Conservation (phyloP, 2,113 vertebrate species). For the Serilophus lunatus region DNA sequence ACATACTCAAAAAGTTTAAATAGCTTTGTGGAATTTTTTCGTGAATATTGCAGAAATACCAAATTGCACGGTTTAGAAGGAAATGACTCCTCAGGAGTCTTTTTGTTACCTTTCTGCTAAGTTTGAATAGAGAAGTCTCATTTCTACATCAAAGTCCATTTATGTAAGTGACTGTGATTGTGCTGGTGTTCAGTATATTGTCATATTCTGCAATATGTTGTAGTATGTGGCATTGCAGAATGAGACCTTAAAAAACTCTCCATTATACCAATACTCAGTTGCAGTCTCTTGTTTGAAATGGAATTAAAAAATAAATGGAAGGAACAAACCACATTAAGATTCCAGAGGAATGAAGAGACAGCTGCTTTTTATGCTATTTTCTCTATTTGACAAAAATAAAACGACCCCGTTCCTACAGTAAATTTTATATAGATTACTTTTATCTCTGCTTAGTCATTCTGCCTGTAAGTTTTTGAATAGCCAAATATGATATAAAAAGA, state of each 20-base stretch:
- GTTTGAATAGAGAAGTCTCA: background rate
- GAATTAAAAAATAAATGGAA: background rate
- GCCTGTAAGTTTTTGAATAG: constrained; percentile 7
- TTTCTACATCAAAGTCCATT: background rate
- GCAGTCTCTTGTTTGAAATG: background rate
- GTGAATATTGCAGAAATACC: background rate
- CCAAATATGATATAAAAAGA: constrained; percentile 18
- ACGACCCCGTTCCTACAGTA: background rate
- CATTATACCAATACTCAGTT: background rate
- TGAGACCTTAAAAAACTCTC: background rate
- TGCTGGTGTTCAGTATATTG: background rate
- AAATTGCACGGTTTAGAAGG: background rate
- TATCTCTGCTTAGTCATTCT: constrained; percentile 49
- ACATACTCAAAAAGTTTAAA: background rate
- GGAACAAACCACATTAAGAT: background rate
- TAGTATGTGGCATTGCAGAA: background rate
- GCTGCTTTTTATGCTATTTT: constrained; percentile 36
- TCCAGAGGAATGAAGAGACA: background rate
- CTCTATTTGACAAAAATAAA: constrained; percentile 21
- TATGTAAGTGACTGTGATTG: background rate
- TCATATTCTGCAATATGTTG: background rate
- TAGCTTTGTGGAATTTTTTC: background rate
- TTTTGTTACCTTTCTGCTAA: background rate
- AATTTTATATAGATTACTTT: constrained; percentile 33
- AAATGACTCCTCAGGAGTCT: background rate